phyloP scores from a whole-genome alignment of 2,888 invertebrate genomes.

The Cryptocephalus moraei region DNA sequence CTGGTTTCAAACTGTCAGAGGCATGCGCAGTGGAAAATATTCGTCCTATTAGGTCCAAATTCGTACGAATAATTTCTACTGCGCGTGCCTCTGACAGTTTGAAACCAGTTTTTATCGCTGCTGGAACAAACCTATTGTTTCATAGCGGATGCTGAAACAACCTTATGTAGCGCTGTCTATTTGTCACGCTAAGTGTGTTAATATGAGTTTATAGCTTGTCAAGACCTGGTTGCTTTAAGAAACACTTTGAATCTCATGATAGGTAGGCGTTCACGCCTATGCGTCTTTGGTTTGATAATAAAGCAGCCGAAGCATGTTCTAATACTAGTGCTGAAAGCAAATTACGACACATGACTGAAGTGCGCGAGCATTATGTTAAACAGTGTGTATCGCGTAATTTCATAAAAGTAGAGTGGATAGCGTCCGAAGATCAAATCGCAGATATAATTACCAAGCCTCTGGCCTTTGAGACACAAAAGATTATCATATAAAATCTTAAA shows the following conservation, averaged over 20 bases:
- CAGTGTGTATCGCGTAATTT: neutral
- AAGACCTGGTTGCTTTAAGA: conserved; percentile 1
- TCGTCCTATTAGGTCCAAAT: no score
- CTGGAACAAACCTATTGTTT: no score
- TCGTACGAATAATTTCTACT: no score
- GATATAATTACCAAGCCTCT: neutral
- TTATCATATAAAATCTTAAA: conserved; percentile 1
- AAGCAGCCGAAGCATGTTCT: neutral
- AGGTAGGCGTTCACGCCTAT: neutral
- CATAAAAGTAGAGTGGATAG: neutral
- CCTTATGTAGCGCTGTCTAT: no score
- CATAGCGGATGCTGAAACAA: neutral
- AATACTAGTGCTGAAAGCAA: conserved; percentile 1
- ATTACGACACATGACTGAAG: neutral
- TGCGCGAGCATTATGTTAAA: conserved; percentile 1
- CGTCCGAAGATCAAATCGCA: neutral
- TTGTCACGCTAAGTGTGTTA: no score
- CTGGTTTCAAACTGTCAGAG: no score
- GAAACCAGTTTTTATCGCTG: no score
- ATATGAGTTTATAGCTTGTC: neutral
- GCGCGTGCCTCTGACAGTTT: no score
- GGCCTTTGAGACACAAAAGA: conserved; percentile 1
- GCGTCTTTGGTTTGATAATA: neutral
- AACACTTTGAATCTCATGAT: neutral
- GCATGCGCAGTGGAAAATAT: no score